These are phyloP conservation scores for Eristalinus aeneus DNA, from an alignment of 2,888 invertebrate species.

Conservation along the genomic window DNA sequence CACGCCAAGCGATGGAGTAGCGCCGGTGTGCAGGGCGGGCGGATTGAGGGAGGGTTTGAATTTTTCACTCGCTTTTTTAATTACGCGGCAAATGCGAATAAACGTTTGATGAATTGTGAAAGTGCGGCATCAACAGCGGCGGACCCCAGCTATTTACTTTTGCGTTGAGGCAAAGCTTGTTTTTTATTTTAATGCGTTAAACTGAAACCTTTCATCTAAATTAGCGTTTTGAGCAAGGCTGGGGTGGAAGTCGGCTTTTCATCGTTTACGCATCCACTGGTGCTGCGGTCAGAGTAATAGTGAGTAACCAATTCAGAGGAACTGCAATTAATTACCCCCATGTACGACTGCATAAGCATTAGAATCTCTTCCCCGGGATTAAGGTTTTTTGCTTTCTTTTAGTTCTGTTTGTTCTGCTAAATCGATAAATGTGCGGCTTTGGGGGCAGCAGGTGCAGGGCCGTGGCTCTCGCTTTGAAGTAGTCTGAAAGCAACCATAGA, in stretches of 20 bases:
- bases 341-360: constrained; percentile 3
- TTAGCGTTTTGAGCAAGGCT: constrained; percentile 33
- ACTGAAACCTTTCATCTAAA: constrained; percentile 53
- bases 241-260: neutral
- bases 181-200: constrained; percentile 12
- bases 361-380: constrained; percentile 6
- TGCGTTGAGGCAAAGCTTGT: constrained; percentile 33
- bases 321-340: constrained; percentile 45
- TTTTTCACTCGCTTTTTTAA: constrained; percentile 32
- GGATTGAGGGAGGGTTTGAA: constrained; percentile 11
- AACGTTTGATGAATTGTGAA: constrained; percentile 35
- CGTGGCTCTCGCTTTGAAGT: neutral
- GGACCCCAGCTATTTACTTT: neutral
- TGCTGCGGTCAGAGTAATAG: constrained; percentile 7
- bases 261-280: neutral
- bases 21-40: neutral
- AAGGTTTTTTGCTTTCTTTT: neutral
- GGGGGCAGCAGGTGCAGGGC: neutral
- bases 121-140: neutral
- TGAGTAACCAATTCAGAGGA: constrained; percentile 9
- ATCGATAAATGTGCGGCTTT: constrained; percentile 21
- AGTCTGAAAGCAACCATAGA: neutral
- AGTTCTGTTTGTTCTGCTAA: constrained; percentile 13
- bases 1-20: neutral
- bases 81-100: constrained; percentile 33